A percentile compares a stretch with the other conserved stretches of the same genome.
These are phyloP conservation scores for Gymnocypris eckloni DNA, from an alignment of 2,797 vertebrate species.

Conservation along the genomic window DNA sequence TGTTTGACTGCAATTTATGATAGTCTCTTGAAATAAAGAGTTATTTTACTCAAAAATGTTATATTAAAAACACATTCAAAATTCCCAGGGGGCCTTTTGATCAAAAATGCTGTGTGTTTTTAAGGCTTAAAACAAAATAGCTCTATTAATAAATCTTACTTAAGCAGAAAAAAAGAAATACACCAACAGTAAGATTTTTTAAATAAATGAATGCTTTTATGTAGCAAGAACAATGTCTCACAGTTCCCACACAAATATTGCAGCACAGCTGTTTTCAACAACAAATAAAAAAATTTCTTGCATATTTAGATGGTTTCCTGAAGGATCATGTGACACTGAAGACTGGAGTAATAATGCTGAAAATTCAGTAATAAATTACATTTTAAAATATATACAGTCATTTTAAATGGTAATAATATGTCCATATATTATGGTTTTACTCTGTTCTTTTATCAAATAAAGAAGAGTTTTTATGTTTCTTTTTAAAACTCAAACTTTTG, in stretches of 20 bases:
- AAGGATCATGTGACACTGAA: not conserved
- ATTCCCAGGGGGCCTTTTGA: not conserved
- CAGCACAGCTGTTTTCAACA: not conserved
- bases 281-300: not conserved
- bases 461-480: not conserved
- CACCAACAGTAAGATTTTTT: not conserved
- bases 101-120: not conserved
- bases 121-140: not conserved
- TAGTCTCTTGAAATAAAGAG: not conserved
- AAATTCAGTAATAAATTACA: not conserved
- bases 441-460: too few species aligned
- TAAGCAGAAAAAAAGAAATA: not conserved
- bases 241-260: not conserved
- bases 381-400: too few species aligned
- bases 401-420: not conserved
- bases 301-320: not conserved
- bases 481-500: not conserved
- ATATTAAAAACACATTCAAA: not conserved
- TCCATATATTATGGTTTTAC: not conserved
- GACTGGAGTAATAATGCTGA: not conserved
- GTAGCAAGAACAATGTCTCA: not conserved
- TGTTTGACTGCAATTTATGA: not conserved
- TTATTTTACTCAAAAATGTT: not conserved
- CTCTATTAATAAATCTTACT: not conserved
- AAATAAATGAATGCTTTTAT: not conserved